These are phyloP conservation scores for Heliangelus exortis DNA, from an alignment of 2,797 vertebrate species.

Conservation along the genomic window DNA sequence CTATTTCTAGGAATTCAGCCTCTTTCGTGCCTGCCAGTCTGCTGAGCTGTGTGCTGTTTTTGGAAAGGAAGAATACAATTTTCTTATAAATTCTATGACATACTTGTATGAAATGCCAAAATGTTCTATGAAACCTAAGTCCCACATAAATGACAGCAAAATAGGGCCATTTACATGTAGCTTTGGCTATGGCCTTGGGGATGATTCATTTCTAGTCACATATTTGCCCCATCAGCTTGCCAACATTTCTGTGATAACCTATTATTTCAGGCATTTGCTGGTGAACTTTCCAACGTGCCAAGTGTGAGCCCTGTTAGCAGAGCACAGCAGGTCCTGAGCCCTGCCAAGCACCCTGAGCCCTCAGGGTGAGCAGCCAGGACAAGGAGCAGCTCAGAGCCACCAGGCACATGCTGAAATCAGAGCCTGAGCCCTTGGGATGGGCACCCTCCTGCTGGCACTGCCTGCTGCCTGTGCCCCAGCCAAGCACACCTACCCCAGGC, in stretches of 20 bases:
- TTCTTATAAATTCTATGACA: constrained; percentile 46
- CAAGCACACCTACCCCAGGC: accelerated
- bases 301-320: background rate
- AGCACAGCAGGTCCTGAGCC: background rate
- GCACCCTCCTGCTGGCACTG: background rate
- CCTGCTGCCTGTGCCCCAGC: background rate
- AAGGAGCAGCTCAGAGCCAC: background rate
- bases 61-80: constrained; percentile 45
- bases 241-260: background rate
- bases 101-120: background rate
- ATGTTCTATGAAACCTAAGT: constrained; percentile 39
- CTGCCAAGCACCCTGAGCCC: background rate
- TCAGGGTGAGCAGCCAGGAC: background rate
- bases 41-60: constrained; percentile 50
- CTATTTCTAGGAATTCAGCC: constrained; percentile 65
- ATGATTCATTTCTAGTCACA: background rate
- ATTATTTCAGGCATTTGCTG: background rate
- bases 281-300: background rate
- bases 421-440: too few species aligned
- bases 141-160: constrained; percentile 9
- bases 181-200: background rate
- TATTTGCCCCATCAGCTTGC: background rate
- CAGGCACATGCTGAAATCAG: accelerated
- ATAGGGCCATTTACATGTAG: background rate
- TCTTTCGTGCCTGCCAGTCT: constrained; percentile 48